Evolutionary conservation across 2,113 vertebrate genomes (phyloP).

Genomic region (Hydropotes inermis): DNA sequence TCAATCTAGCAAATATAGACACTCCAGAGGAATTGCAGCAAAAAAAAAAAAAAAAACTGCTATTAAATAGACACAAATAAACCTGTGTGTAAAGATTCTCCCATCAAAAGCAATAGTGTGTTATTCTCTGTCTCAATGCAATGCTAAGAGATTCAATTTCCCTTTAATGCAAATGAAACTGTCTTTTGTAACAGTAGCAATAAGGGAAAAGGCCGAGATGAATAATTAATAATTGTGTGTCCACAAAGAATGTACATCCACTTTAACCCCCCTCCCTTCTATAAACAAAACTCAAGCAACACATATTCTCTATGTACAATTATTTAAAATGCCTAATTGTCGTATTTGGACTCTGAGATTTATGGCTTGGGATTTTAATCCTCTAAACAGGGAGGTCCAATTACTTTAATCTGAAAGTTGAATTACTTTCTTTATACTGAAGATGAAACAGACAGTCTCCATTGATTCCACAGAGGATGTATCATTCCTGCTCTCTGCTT

Average conservation of each 20-base stretch:
- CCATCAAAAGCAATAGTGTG: constrained; percentile 9
- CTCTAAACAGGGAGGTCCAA: neutral
- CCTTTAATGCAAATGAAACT: constrained; percentile 50
- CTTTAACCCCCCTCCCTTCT: no score
- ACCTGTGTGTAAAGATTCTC: constrained; percentile 1
- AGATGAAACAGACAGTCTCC: neutral
- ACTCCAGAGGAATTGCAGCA: constrained; percentile 34
- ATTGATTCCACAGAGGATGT: neutral
- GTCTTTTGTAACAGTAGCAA: neutral
- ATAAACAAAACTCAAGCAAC: neutral
- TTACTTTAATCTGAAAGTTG: constrained; percentile 3
- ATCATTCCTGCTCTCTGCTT: neutral
- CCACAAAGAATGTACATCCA: neutral
- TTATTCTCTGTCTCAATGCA: neutral
- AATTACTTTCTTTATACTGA: neutral
- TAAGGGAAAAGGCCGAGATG: neutral
- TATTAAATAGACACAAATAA: constrained; percentile 49
- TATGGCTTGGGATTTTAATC: constrained; percentile 35
- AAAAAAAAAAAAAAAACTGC: constrained; percentile 38
- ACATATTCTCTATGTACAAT: neutral
- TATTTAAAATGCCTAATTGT: neutral
- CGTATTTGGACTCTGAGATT: neutral
- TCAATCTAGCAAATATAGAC: constrained; percentile 47
- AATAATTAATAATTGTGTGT: neutral
- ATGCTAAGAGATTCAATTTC: constrained; percentile 46